Evolutionary conservation across 2,888 invertebrate genomes (phyloP).

Genomic region (Plebejus argus): DNA sequence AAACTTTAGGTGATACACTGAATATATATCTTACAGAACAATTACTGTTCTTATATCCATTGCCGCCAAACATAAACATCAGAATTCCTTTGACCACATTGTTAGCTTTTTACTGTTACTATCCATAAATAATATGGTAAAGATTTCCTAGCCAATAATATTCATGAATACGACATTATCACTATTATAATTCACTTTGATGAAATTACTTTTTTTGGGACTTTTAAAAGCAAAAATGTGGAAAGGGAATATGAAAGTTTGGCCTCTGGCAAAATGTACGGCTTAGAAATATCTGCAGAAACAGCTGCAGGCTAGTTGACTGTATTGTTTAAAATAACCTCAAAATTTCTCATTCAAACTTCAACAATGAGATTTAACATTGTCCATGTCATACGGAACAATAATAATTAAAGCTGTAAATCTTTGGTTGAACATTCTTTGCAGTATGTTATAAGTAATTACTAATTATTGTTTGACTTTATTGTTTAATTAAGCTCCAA

Average conservation of each 20-base stretch:
- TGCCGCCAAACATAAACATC: slow-evolving; percentile 17
- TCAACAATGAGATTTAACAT: not conserved
- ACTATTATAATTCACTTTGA: no score
- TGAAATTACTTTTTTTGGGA: no score
- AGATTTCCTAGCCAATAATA: no score
- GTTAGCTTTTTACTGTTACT: not conserved
- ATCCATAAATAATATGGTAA: no score
- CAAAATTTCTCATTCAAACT: not conserved
- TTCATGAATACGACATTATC: not conserved
- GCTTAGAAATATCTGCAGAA: not conserved
- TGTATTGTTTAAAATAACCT: not conserved
- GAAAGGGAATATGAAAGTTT: no score
- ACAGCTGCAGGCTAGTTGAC: no score
- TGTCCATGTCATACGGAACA: not conserved
- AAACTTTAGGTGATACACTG: not conserved
- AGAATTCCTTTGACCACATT: not conserved
- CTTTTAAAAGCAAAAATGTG: no score
- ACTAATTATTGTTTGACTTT: no score
- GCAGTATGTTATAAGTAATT: no score
- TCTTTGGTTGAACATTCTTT: not conserved
- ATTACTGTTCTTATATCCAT: not conserved
- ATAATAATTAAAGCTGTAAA: not conserved
- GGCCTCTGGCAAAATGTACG: not conserved
- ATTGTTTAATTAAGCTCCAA: no score
- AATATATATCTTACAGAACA: not conserved